Evolutionary conservation across 1,140 invertebrate species (phyloP), one percentile per base, ranked within the genome.

Genomic region (Drosophila nikananu): DNA sequence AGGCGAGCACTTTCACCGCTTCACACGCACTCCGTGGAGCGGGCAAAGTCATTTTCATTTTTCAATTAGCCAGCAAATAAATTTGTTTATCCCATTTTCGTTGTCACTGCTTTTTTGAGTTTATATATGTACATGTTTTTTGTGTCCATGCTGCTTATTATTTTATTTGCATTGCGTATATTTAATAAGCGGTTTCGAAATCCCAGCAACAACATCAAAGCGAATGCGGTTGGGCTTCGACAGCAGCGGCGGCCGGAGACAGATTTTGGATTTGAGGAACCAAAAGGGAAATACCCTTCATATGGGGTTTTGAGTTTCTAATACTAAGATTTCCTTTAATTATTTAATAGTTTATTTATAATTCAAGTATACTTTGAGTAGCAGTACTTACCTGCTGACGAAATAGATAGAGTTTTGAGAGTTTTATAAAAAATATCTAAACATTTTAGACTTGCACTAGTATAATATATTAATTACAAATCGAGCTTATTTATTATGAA

Each of bases 181-280:
- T 84, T 84, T 84, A 84, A 84, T 84, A 80, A 84, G 81, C 81
- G 82, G 82, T 84, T 84, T 68, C 54, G 63, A 41, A 80, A 58
- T 57, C 81, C 61, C 70, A 52, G 42, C 66, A 77, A 54, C 77
- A 77, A 67, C 73, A 78, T 75, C 80, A 81, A 77, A 76, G 55
- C 41, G 30, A 72, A 58, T 72, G 70, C 41, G 78, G 78, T 60
- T 39, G 64, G 55, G 55, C 48, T 13, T 25, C 60, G 46, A 37
- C 54, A 44, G 23, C 42, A 23, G 42, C 54, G 39, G 23, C 42
- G 27, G 12, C 41, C 23, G 21, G 9, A 25, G 13, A 9, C 19
- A 37, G 35, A 21, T 23, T 25, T 44, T 17, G 15, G 21, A 37
- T 30, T 27, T 46, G 27, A 10, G 21, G 58, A 23, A 23, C 46